Percentiles rank a stretch among this genome's conserved stretches.
These are phyloP conservation scores for Dinocampus coccinellae DNA, from an alignment of 2,888 invertebrate species.

Conservation along the genomic window DNA sequence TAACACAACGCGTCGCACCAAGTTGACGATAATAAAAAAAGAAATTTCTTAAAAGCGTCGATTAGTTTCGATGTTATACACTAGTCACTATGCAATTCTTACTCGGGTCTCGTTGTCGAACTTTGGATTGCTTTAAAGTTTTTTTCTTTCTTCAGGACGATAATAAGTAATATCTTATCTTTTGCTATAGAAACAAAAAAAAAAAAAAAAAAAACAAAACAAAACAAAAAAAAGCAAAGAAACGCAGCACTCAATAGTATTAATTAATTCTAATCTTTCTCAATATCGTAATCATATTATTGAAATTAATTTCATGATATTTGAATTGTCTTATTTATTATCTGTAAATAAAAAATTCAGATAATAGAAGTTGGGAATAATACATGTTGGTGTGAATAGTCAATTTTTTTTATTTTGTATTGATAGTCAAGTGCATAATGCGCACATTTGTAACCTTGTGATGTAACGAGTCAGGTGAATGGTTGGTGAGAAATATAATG, in stretches of 20 bases:
- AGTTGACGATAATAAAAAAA: neutral
- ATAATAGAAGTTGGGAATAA: neutral
- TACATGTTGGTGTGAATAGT: no score
- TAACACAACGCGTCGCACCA: neutral
- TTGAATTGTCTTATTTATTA: neutral
- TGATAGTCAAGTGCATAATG: neutral
- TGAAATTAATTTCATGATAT: neutral
- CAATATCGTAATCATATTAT: neutral
- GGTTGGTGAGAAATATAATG: neutral
- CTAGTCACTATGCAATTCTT: neutral
- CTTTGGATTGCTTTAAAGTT: slow-evolving; percentile 19
- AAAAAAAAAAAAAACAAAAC: neutral
- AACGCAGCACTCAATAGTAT: no score
- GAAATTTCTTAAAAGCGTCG: slow-evolving; percentile 1
- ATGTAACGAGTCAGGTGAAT: slow-evolving; percentile 2
- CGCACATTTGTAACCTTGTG: neutral
- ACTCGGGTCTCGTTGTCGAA: neutral
- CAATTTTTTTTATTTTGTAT: neutral
- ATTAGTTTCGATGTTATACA: slow-evolving; percentile 10
- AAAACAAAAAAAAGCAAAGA: no score
- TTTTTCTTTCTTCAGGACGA: slow-evolving; percentile 1
- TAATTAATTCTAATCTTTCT: neutral
- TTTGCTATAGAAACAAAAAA: neutral
- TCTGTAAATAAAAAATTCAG: neutral
- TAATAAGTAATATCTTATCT: slow-evolving; percentile 32